Evolutionary conservation across 2,113 vertebrate species (phyloP).

Genomic region (Petaurus breviceps): DNA sequence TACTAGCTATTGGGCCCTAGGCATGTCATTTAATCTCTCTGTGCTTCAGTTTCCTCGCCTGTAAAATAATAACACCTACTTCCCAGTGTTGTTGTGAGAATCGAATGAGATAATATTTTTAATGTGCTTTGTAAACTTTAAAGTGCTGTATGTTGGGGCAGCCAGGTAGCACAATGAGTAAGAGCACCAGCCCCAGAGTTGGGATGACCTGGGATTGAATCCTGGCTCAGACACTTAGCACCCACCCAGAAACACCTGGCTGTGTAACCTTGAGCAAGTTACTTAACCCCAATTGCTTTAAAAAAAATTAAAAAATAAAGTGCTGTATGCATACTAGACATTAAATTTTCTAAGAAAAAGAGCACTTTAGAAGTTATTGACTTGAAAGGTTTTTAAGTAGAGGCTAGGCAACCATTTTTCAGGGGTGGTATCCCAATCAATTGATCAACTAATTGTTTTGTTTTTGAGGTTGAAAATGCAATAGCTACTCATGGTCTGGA

Average conservation of each 20-base stretch:
- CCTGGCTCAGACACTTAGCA: no score
- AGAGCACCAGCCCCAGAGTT: no score
- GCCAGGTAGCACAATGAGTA: no score
- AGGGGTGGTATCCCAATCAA: background rate
- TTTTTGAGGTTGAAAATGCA: background rate
- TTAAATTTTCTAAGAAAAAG: background rate
- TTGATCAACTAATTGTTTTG: background rate
- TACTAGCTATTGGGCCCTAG: background rate
- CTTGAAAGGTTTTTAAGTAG: background rate
- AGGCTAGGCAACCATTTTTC: background rate
- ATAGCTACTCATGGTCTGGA: background rate
- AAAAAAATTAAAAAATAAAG: no score
- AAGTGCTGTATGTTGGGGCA: background rate
- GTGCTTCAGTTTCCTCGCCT: background rate
- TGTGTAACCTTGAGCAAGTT: no score
- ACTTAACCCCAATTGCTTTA: no score
- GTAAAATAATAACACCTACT: background rate
- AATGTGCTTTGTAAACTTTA: background rate
- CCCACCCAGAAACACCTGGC: no score
- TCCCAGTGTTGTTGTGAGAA: background rate
- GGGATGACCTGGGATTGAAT: no score
- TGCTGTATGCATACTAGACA: background rate
- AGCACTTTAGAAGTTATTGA: background rate
- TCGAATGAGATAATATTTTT: background rate
- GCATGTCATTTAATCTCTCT: background rate